These are phyloP conservation scores for Lydus trimaculatus DNA, from an alignment of 2,888 invertebrate species.

Conservation along the genomic window DNA sequence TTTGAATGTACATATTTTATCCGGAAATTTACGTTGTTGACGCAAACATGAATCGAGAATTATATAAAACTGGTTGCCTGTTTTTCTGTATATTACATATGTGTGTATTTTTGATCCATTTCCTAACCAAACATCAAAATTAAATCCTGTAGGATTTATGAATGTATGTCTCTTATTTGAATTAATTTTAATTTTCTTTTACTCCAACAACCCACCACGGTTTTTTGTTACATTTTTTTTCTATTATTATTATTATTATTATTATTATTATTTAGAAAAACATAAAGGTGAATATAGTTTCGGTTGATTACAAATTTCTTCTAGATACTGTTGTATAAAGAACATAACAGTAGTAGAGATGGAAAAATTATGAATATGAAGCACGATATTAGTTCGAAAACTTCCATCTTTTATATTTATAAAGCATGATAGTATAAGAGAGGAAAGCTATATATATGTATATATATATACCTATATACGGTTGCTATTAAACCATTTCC, in stretches of 20 bases:
- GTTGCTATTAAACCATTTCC: neutral
- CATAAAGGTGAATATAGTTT: neutral
- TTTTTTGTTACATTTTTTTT: neutral
- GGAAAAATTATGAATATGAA: constrained; percentile 40
- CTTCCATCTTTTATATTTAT: constrained; percentile 48
- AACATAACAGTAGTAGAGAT: constrained; percentile 13
- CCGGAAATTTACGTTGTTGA: constrained; percentile 10
- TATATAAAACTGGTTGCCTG: constrained; percentile 16
- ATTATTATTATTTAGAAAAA: neutral
- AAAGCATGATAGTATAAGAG: constrained; percentile 39
- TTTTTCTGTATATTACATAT: neutral
- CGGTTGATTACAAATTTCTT: constrained; percentile 5
- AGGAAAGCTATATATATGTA: too few relatives aligned
- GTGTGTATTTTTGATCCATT: neutral
- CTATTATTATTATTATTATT: too few relatives aligned
- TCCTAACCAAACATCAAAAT: constrained; percentile 2
- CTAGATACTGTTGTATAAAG: neutral
- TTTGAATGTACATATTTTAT: constrained; percentile 16
- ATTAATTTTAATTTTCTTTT: neutral
- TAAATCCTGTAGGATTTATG: neutral
- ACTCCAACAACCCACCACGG: neutral
- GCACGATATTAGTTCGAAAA: constrained; percentile 39
- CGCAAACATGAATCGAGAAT: constrained; percentile 8
- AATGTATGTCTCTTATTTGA: neutral
- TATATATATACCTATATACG: neutral